These are phyloP conservation scores for Lophochroa leadbeateri DNA, from an alignment of 2,113 vertebrate genomes.

Conservation along the genomic window DNA sequence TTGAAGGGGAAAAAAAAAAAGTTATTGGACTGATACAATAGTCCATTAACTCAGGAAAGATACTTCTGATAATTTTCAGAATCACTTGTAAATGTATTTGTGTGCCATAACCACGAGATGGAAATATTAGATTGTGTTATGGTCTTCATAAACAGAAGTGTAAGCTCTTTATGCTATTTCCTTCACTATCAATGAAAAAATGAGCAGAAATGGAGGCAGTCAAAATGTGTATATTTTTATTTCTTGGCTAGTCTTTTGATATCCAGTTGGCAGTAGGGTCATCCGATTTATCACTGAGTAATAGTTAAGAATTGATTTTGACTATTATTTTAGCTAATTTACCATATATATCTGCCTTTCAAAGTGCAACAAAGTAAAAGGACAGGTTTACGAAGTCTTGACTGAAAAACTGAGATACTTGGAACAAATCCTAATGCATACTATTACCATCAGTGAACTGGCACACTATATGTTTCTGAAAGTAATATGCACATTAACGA, in stretches of 20 bases:
- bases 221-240: background rate
- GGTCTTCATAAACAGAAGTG: background rate
- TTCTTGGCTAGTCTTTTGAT: background rate
- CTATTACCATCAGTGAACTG: background rate
- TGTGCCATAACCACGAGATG: background rate
- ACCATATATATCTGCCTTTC: background rate
- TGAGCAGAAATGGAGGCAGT: background rate
- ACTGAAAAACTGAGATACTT: background rate
- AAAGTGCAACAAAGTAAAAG: background rate
- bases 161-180: background rate
- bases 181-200: background rate
- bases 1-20: background rate
- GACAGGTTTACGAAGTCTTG: background rate
- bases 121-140: background rate
- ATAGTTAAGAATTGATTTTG: background rate
- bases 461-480: background rate
- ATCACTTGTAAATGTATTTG: background rate
- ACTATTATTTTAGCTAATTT: conserved; percentile 16
- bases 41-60: background rate
- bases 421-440: background rate
- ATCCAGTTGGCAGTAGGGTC: background rate
- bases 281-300: background rate
- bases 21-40: background rate
- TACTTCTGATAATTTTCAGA: background rate
- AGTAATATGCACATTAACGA: background rate